Conservation (phyloP, 2,113 vertebrate genomes). For the Stegastes partitus region DNA sequence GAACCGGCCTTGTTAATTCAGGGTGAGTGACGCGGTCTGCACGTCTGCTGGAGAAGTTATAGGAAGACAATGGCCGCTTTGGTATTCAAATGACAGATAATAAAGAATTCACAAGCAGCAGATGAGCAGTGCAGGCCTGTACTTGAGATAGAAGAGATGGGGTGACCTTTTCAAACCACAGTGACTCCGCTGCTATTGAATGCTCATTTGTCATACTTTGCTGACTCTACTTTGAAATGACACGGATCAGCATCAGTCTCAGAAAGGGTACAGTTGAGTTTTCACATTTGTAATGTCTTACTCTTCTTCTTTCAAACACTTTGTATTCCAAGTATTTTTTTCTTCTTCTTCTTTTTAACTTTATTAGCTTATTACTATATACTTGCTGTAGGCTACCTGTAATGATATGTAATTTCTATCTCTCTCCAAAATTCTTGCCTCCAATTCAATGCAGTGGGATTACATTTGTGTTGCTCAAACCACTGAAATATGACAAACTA, state of each 20-base stretch:
- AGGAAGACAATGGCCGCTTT: slow-evolving; percentile 15
- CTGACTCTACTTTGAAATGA: slow-evolving; percentile 64
- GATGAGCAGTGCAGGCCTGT: slow-evolving; percentile 36
- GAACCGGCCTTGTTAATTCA: slow-evolving; percentile 8
- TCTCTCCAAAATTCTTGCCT: neutral
- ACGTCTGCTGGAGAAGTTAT: neutral
- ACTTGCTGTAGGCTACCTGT: neutral
- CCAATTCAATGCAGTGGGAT: neutral
- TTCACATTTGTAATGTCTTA: slow-evolving; percentile 47
- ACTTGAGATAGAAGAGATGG: slow-evolving; percentile 50
- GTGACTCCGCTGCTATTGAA: slow-evolving; percentile 44
- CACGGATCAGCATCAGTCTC: slow-evolving; percentile 59
- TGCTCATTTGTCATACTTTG: slow-evolving; percentile 75
- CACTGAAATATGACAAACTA: too few species aligned
- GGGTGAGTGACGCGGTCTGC: neutral
- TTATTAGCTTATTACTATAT: neutral
- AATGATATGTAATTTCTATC: neutral
- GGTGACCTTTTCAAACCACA: slow-evolving; percentile 68
- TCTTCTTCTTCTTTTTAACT: neutral
- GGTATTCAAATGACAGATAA: slow-evolving; percentile 56
- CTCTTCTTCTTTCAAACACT: slow-evolving; percentile 4
- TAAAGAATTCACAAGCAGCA: slow-evolving; percentile 51
- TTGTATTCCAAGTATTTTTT: neutral
- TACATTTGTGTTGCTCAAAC: neutral
- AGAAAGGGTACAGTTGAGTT: slow-evolving; percentile 35